Percentiles rank a stretch among this genome's conserved stretches.
Conservation (phyloP, 1,140 invertebrate genomes). For the Patella vulgata region DNA sequence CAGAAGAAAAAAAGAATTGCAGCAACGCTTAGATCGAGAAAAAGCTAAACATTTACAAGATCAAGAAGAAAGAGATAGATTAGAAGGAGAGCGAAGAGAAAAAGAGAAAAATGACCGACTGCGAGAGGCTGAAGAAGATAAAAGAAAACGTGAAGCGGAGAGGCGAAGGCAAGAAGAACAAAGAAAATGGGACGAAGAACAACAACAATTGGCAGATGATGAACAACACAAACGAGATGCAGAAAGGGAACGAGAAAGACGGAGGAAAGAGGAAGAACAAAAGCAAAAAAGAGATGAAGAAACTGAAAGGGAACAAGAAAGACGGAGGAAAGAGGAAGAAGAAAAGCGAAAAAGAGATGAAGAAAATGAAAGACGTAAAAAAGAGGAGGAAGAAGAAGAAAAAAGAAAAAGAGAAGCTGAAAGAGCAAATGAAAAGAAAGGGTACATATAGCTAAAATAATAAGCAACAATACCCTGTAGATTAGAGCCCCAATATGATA, state of each 20-base stretch:
- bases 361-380: constrained; percentile 6
- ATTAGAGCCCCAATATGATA: not conserved
- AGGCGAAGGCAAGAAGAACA: not conserved
- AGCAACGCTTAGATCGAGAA: constrained; percentile 32
- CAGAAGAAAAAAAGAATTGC: constrained; percentile 33
- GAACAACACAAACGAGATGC: not conserved
- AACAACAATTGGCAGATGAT: too few species aligned
- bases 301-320: not conserved
- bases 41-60: constrained; percentile 15
- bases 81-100: constrained; percentile 31
- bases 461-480: constrained; percentile 9
- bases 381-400: constrained; percentile 7
- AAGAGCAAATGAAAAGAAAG: constrained; percentile 10
- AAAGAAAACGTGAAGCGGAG: too few species aligned
- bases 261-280: constrained; percentile 13
- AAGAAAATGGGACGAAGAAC: too few species aligned
- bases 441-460: not conserved
- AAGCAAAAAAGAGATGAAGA: constrained; percentile 3
- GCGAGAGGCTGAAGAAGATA: not conserved
- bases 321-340: constrained; percentile 13
- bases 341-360: constrained; percentile 9
- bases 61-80: constrained; percentile 27
- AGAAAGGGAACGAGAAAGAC: constrained; percentile 25
- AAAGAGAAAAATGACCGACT: too few species aligned
- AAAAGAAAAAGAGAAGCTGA: not conserved